A percentile compares a stretch with the other conserved stretches of the same genome.
These are phyloP conservation scores for Neogale vison DNA, from an alignment of 2,113 vertebrate genomes.

Conservation along the genomic window DNA sequence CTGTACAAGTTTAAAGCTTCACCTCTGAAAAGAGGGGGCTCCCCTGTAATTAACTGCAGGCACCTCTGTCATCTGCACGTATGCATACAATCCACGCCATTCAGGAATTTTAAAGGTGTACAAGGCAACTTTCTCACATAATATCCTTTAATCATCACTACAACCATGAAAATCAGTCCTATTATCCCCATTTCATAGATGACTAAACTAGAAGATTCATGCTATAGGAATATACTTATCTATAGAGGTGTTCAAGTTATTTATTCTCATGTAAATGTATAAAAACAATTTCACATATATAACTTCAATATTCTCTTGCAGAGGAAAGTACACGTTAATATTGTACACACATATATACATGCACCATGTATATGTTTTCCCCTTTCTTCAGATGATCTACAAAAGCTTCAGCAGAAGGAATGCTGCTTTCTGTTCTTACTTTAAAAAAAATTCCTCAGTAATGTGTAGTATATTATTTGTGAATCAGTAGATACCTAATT, in stretches of 20 bases:
- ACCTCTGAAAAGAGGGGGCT: neutral
- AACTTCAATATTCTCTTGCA: slow-evolving; percentile 6
- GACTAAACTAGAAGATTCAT: neutral
- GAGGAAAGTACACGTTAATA: neutral
- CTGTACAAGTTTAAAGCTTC: neutral
- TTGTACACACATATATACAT: neutral
- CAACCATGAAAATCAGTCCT: neutral
- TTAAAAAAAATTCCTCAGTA: neutral
- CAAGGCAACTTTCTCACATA: neutral
- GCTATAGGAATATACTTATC: neutral
- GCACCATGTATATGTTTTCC: neutral
- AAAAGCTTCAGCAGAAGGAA: neutral
- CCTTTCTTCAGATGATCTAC: neutral
- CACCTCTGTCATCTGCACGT: neutral
- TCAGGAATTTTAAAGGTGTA: neutral
- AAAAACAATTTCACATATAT: neutral
- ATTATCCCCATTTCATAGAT: neutral
- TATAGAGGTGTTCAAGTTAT: neutral
- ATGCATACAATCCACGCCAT: neutral
- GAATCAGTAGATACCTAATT: neutral
- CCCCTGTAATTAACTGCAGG: neutral
- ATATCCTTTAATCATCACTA: neutral
- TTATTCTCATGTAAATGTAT: slow-evolving; percentile 16
- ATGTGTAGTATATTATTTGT: neutral
- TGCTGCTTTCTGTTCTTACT: neutral